Percentiles rank a stretch among this genome's conserved stretches.
These are phyloP conservation scores for Acipenser transmontanus DNA, from an alignment of 2,797 vertebrate species.

Conservation along the genomic window DNA sequence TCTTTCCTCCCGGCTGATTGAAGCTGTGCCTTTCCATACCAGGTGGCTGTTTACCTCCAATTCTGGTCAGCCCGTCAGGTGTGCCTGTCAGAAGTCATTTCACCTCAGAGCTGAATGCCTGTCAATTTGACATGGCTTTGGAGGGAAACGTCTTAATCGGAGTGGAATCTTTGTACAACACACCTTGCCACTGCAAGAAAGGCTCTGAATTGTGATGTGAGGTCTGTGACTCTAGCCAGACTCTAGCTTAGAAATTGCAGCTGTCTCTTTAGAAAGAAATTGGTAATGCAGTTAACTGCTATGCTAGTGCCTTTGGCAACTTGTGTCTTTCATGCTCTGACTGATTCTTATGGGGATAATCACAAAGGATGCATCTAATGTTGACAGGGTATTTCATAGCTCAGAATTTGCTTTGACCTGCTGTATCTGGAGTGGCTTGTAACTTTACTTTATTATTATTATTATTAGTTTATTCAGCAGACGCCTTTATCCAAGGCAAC, in stretches of 20 bases:
- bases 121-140: background rate
- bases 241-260: background rate
- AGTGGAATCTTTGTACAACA: background rate
- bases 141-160: background rate
- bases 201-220: background rate
- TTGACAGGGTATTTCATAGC: background rate
- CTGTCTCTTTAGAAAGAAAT: background rate
- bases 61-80: background rate
- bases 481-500: too few relatives aligned
- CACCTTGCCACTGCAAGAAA: background rate
- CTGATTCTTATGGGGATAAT: background rate
- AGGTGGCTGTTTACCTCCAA: background rate
- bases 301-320: background rate
- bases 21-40: background rate
- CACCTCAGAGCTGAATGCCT: background rate
- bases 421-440: too few relatives aligned
- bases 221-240: background rate
- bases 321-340: background rate
- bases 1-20: background rate
- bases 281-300: background rate
- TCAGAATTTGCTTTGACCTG: background rate
- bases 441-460: too few relatives aligned
- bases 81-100: slow-evolving; percentile 5
- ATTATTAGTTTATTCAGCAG: too few relatives aligned
- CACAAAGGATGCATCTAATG: background rate